phyloP scores from a whole-genome alignment of 30 jellyfish, hydroid and myxozoan genomes.

The Sanderia malayensis region DNA sequence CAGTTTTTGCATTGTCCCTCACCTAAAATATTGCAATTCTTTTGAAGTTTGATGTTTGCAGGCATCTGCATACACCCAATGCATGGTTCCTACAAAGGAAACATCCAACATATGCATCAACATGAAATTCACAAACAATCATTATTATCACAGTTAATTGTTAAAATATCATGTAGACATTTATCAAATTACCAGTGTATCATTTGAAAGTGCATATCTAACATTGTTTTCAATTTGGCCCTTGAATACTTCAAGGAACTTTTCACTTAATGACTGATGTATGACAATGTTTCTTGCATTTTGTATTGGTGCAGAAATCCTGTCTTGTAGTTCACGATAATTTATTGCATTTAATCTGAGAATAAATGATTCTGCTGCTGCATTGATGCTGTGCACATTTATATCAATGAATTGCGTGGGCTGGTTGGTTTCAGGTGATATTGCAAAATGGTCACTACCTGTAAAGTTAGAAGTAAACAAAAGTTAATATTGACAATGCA shows the following conservation, averaged over 20 bases:
- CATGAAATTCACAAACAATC: too few species aligned
- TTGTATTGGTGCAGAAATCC: slow-evolving; percentile 83
- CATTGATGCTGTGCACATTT: slow-evolving; percentile 65
- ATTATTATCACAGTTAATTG: too few species aligned
- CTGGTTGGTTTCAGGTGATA: slow-evolving; percentile 68
- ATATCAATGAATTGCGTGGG: slow-evolving; percentile 70
- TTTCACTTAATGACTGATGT: slow-evolving; percentile 89
- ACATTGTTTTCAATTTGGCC: slow-evolving; percentile 68
- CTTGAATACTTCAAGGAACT: slow-evolving; percentile 76
- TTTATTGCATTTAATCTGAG: slow-evolving; percentile 74
- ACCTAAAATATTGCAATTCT: slow-evolving; percentile 49
- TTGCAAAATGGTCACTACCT: slow-evolving; percentile 65
- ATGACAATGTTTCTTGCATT: slow-evolving; percentile 85
- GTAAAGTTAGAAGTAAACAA: too few species aligned
- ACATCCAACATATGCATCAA: too few species aligned
- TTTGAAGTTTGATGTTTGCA: slow-evolving; percentile 69
- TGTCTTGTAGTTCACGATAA: slow-evolving; percentile 77
- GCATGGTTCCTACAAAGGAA: too few species aligned
- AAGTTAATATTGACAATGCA: too few species aligned
- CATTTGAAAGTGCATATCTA: slow-evolving; percentile 11
- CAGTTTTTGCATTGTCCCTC: slow-evolving; percentile 72
- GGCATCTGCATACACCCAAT: slow-evolving; percentile 88
- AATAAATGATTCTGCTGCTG: slow-evolving; percentile 57
- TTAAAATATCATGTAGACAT: too few species aligned
- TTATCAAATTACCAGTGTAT: slow-evolving; percentile 53